Percentiles rank a stretch among this genome's conserved stretches.
These are phyloP conservation scores for Stenichneumon culpator DNA, from an alignment of 2,888 invertebrate species.

Conservation along the genomic window DNA sequence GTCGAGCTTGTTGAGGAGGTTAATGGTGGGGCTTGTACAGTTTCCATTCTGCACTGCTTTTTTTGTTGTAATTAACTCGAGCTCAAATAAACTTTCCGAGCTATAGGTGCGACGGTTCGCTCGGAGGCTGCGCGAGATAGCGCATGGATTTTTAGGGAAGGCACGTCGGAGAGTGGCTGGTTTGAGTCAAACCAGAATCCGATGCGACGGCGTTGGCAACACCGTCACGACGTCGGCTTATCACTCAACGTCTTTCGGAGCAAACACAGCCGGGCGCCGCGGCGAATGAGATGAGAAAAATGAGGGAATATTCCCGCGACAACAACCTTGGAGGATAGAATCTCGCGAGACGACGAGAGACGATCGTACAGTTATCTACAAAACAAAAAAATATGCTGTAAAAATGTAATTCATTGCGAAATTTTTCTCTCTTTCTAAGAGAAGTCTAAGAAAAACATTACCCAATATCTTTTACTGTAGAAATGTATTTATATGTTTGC, in stretches of 20 bases:
- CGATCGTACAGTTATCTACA: not conserved
- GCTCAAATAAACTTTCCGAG: not conserved
- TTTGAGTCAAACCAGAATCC: slow-evolving; percentile 21
- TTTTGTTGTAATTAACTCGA: not conserved
- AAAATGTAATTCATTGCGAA: not conserved
- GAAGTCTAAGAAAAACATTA: no score
- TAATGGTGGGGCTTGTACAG: not conserved
- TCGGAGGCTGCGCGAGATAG: not conserved
- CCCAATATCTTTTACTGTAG: no score
- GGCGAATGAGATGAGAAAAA: slow-evolving; percentile 10
- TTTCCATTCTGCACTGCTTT: not conserved
- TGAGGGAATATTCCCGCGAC: slow-evolving; percentile 18
- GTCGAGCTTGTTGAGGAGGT: not conserved
- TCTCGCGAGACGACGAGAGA: not conserved
- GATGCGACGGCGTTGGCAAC: slow-evolving; percentile 13
- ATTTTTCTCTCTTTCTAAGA: no score
- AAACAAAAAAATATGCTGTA: not conserved
- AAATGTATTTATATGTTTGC: no score
- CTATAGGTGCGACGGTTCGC: not conserved
- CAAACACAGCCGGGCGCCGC: slow-evolving; percentile 2
- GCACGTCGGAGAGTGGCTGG: not conserved
- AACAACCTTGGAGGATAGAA: not conserved
- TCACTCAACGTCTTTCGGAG: slow-evolving; percentile 35
- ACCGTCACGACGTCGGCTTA: slow-evolving; percentile 18
- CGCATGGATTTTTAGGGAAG: not conserved